Evolutionary conservation across 1,140 invertebrate species (phyloP), one percentile per base, ranked within the genome.

Genomic region (Diuraphis noxia): DNA sequence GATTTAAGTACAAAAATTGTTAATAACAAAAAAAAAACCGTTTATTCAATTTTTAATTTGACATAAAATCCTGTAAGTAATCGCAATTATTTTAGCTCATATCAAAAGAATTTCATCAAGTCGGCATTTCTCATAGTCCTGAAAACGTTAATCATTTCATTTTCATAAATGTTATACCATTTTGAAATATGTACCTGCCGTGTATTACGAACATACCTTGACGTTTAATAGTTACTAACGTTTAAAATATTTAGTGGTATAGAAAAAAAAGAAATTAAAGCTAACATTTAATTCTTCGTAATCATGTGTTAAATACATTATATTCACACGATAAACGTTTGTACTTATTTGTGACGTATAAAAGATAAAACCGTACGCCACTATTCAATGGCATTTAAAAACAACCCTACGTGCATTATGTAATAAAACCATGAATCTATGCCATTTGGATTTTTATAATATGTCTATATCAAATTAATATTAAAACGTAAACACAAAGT

Each of bases 161-260:
- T 86, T 86, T 86, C 85, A 52, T 38, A 46, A 86, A 52, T 52
- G 46, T 86, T 52, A 38, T 23, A 52, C 46, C 46, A 52, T 86
- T 86, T 86, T 52, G 46, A 86, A 86, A 36, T 86, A 52, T 86
- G 43, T 86, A 86, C 85, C n/a, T 52, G 46, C 46, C 85, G 23
- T 36, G 21, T 34, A 86, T 86, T 86, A 38, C 46, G 46, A 34
- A 38, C 85, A 86, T 86, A 86, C 85, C 46, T 0, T 52, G 85
- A 52, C 36, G 85, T 38, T 38, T 52, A 86, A 36, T 86, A 86
- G 43, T 86, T 52, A 86, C 46, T 38, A 86, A 38, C 85, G 46
- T 86, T 86, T 86, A 86, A 86, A 86, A 86, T 52, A 86, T 86
- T 52, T 86, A 86, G 34, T 86, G 85, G 43, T 52, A 86, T n/a